Evolutionary conservation across 2,797 vertebrate genomes (phyloP), one percentile per base, ranked within the genome.

Genomic region (Pangasius sanitwongsei): DNA sequence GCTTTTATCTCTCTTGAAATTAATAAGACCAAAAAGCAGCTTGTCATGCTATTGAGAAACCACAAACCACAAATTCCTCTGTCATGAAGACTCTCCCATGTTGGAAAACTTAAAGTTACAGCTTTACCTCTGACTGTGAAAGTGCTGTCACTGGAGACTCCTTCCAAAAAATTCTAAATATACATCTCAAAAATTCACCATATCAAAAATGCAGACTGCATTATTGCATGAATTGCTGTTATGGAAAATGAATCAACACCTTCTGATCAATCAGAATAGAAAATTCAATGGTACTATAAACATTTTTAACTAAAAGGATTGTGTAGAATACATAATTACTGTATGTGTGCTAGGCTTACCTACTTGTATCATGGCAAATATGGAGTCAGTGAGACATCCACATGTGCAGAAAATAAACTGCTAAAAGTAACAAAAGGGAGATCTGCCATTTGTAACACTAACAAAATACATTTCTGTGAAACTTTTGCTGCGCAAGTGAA

Each of bases 401-500:
- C 34, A 44, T 44, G 57, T 61, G 80, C 80, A 31, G n/a, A 34
- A 67, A 12, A 67, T 50, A 50, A 31, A 20, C 7, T 16, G 6
- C 12, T 61, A 12, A 25, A 82, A 82, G 77, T 23, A 81, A 57
- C 53, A 2, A 81, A 57, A 57, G 16, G 31, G 53, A 65, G 82
- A n/a, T 48, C 20, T 6, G 41, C 20, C 41, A 50, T 31, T 48
- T 65, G 15, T 48, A 84, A 67, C 41, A 20, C 61, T n/a, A 84
- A 31, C 5, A 8, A n/a, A 69, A 84, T 44, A n/a, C 16, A 34
- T 70, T 34, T 85, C n/a, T 23, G 63, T 13, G 9, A n/a, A 15
- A 84, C 63, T 23, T 67, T 50, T 53, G 83, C 83, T 31, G 61
- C 37, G 65, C 65, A 31, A 85, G 65, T 34, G n/a, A 85, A 53